Base-by-base conservation (phyloP, 2,797 vertebrate species). In the Spea hammondii region DNA sequence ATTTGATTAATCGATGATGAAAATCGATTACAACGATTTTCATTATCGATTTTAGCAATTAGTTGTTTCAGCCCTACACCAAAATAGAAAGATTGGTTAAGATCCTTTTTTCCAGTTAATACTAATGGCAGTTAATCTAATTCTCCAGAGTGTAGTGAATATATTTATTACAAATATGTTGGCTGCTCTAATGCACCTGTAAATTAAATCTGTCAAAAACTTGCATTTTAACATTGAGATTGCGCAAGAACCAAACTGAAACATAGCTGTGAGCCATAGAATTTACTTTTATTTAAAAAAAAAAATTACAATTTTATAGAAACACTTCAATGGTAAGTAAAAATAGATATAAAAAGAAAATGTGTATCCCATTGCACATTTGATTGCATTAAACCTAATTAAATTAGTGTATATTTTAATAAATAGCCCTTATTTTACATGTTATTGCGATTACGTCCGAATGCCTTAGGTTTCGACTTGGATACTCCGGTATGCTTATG, bases 381-480 rank as follows among this genome's bases (percentile, higher is more conserved):
- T 79, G 64, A 60, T 60, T 12, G 47, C 65, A 8, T 65, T 64
- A 54, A 48, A 4, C 44, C 73, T 57, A 65, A 80, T 76, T 76
- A 80, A 76, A 65, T 80, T 75, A 75, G 55, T 51, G 1, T 79
- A 67, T 48, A 7, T 62, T 76, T 64, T n/a, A 59, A 77, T 82
- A 82, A 82, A 72, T 54, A 55, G 4, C 5, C 8, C 10, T 70
- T 54, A 8, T 59, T 64, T 90, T 84, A 91, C 67, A 90, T 86
- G 70, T 50, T 49, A 90, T 84, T 87, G 89, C 60, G 93, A 91
- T 17, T 93, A 4, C 92, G 89, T 76, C 88, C 90, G 79, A 88
- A 89, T 10, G 94, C 94, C 79, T 92, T 90, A 73, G 84, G 65
- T 82, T 84, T 89, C 3, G 85, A 85, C 89, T 96, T 98, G 88